Evolutionary conservation across 2,797 vertebrate genomes (phyloP).

Genomic region (Rhinophrynus dorsalis): DNA sequence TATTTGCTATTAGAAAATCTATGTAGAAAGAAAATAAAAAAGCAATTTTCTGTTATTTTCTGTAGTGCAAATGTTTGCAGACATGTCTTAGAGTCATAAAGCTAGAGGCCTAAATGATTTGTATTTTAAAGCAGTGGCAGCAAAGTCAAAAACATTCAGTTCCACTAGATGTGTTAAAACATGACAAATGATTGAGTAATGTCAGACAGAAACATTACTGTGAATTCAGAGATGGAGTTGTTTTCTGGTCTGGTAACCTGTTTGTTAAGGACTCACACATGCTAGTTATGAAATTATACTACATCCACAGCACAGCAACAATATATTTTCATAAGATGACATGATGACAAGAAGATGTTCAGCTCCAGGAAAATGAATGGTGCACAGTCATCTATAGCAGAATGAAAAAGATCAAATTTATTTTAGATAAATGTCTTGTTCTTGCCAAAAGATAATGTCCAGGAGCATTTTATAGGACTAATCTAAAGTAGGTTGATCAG

Average conservation of each 20-base stretch:
- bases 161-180: background rate
- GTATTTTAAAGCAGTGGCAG: constrained; percentile 13
- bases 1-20: no score
- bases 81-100: no score
- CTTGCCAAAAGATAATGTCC: background rate
- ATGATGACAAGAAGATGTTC: background rate
- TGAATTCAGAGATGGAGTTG: constrained; percentile 30
- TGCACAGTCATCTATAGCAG: constrained; percentile 5
- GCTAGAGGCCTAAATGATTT: constrained; percentile 3
- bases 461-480: background rate
- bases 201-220: background rate
- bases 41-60: no score
- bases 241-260: constrained; percentile 27
- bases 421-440: background rate
- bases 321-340: constrained; percentile 17
- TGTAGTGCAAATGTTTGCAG: no score
- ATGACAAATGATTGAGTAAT: constrained; percentile 39
- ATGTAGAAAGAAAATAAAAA: no score
- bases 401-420: background rate
- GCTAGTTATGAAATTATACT: background rate
- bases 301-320: constrained; percentile 8
- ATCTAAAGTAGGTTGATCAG: no score
- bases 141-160: constrained; percentile 42
- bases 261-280: background rate
- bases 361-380: constrained; percentile 7